These are phyloP conservation scores for Phenganax marumi DNA, from an alignment of 92 coral and sea anemone species.

Conservation along the genomic window DNA sequence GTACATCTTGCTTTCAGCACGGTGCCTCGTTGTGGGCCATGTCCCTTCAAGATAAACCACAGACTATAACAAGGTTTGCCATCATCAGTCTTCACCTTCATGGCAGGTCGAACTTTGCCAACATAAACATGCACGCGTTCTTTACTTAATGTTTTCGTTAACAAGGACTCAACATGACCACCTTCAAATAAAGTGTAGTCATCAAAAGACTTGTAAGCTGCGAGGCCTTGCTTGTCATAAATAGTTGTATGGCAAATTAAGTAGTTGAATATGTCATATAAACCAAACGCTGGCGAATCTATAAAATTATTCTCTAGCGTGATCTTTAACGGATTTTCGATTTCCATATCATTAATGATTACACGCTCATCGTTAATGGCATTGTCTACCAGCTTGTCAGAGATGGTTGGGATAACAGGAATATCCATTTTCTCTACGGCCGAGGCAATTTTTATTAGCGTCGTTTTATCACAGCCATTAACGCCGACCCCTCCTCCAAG, in stretches of 20 bases:
- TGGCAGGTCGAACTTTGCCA: slow-evolving; percentile 7
- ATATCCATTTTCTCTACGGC: no score
- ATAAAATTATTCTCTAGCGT: slow-evolving; percentile 36
- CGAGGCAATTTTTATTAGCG: no score
- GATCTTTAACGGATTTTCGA: no score
- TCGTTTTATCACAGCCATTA: no score
- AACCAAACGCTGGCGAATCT: slow-evolving; percentile 57
- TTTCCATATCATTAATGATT: no score
- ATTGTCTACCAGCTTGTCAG: no score
- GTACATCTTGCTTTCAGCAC: slow-evolving; percentile 51
- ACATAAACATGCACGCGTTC: slow-evolving; percentile 10
- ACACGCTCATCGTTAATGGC: no score
- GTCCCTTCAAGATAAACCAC: slow-evolving; percentile 15
- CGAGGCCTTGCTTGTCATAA: slow-evolving; percentile 62
- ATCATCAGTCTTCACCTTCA: slow-evolving; percentile 1
- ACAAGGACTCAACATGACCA: background rate
- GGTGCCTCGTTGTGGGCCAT: background rate
- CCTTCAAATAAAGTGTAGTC: slow-evolving; percentile 51
- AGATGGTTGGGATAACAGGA: no score
- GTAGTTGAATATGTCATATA: slow-evolving; percentile 59
- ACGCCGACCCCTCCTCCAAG: no score
- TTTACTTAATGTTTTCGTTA: slow-evolving; percentile 2
- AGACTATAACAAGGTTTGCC: background rate
- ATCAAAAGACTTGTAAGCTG: slow-evolving; percentile 64
- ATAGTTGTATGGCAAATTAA: slow-evolving; percentile 57